Evolutionary conservation across 1,140 invertebrate genomes (phyloP), one percentile per base, ranked within the genome.

Genomic region (Aphaenogaster ashmeadi): DNA sequence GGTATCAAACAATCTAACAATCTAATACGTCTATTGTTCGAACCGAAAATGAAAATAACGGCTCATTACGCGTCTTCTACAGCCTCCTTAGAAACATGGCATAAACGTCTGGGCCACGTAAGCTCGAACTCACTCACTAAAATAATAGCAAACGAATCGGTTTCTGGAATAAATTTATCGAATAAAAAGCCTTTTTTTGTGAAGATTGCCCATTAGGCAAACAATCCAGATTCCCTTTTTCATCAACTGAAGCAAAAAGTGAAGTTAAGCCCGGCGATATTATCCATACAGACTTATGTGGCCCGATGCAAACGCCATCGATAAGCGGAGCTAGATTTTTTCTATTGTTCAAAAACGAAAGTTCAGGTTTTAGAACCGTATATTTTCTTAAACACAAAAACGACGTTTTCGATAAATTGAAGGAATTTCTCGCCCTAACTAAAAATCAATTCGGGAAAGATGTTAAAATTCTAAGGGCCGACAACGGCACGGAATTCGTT

Each of bases 361-460:
- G 18, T 8, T 56, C 54, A n/a, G 54, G 54, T 56, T 56, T n/a
- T 8, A 56, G 18, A n/a, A 56, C 54, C 0, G 54, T n/a, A 0
- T 56, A 56, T n/a, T 56, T 56, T 8, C 6, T 56, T 0, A 56
- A 56, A 8, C 54, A 56, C 2, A 56, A 56, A 56, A 56, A 8
- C 54, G 54, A 56, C n/a, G 7, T 56, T 56, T 56, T 6, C 0
- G 54, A 56, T 56, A 6, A 3, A 0, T 56, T 56, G 0, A 56
- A 8, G 7, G 54, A 56, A 56, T 56, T 56, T 56, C 54, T 56
- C n/a, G 3, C 1, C 3, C 7, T 18, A n/a, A n/a, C 18, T 7
- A 56, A 56, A n/a, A 56, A 56, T 56, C 54, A 56, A n/a, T 56
- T 56, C 54, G 54, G n/a, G 18, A 56, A 56, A 56, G 5, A 56